Percentiles rank a stretch among this genome's conserved stretches.
phyloP scores from a whole-genome alignment of 2,797 vertebrate genomes.

The Diplodus puntazzo region DNA sequence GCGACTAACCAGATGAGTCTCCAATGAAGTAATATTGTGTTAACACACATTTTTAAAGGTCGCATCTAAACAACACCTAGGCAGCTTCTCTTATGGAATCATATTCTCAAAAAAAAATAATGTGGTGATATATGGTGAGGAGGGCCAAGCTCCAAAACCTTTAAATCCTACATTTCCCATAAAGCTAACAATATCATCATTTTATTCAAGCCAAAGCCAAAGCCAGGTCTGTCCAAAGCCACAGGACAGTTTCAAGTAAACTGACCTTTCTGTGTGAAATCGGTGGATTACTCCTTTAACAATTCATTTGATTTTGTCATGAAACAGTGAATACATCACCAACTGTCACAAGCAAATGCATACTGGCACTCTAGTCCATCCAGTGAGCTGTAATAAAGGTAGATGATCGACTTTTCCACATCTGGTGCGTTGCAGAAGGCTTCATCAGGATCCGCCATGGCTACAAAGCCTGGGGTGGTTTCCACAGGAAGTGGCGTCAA shows the following conservation, averaged over 20 bases:
- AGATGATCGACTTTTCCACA: constrained; percentile 49
- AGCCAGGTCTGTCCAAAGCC: too few relatives aligned
- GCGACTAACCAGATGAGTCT: too few relatives aligned
- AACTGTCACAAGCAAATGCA: background rate
- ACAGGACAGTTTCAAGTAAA: constrained; percentile 3
- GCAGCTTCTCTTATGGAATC: too few relatives aligned
- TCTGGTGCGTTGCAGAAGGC: constrained; percentile 80
- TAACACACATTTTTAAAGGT: too few relatives aligned
- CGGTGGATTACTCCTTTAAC: background rate
- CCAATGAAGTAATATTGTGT: too few relatives aligned
- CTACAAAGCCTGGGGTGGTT: constrained; percentile 60
- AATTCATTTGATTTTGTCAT: background rate
- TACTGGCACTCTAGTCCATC: background rate
- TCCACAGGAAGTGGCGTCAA: constrained; percentile 40
- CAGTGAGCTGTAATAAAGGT: background rate
- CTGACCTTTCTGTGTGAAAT: constrained; percentile 1
- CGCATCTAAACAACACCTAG: too few relatives aligned
- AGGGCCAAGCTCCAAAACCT: too few relatives aligned
- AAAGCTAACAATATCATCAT: too few relatives aligned
- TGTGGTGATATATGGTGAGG: too few relatives aligned
- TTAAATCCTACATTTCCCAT: too few relatives aligned
- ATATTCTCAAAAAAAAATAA: too few relatives aligned
- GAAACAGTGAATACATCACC: background rate
- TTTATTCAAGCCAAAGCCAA: too few relatives aligned
- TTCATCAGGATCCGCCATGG: constrained; percentile 69